Evolutionary conservation across 2,888 invertebrate species (phyloP), one percentile per base, ranked within the genome.

Genomic region (Chydorus sphaericus): DNA sequence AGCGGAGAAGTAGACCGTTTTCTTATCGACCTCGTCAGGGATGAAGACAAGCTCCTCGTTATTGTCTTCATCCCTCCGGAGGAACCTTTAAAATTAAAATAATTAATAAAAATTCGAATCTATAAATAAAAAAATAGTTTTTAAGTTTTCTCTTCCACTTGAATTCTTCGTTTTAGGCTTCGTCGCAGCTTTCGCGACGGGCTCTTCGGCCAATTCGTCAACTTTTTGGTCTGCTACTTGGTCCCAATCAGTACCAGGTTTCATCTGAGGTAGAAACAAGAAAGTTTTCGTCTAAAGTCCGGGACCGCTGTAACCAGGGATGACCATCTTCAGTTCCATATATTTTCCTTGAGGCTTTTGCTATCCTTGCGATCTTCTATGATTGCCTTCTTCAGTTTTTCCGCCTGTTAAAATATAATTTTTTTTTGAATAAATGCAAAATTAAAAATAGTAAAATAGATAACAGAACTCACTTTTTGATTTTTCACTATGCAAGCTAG

Each of bases 291-390:
- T 75, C 54, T 64, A 55, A 33, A 85, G 71, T 51, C 77, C 79
- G 1, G 90, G 90, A 0, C 90, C 90, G 61, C 80, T 82, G 69
- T 98, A 97, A 50, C 88, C 90, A 67, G 94, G 93, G 49, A 93
- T 78, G 2, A 94, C 81, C 94, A 98, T 97, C 68, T 96, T 91
- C 62, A 97, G 73, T 69, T 92, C 90, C 74, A 96, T 81, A n/a
- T n/a, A n/a, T 66, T 87, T 84, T 62, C 92, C 88, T 59, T 89
- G 84, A 54, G 94, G 70, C 67, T 93, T 94, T 55, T n/a, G n/a
- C n/a, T n/a, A n/a, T n/a, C 70, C 67, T 82, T 78, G 62, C 90
- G 80, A 62, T 90, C 87, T 67, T 91, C 92, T 38, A 82, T 77
- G 0, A 81, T 77, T 68, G 86, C 89, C 67, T 90, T 94, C 63